Percentiles rank a stretch among this genome's conserved stretches.
Conservation (phyloP, 2,797 vertebrate species). For the Tapera naevia region DNA sequence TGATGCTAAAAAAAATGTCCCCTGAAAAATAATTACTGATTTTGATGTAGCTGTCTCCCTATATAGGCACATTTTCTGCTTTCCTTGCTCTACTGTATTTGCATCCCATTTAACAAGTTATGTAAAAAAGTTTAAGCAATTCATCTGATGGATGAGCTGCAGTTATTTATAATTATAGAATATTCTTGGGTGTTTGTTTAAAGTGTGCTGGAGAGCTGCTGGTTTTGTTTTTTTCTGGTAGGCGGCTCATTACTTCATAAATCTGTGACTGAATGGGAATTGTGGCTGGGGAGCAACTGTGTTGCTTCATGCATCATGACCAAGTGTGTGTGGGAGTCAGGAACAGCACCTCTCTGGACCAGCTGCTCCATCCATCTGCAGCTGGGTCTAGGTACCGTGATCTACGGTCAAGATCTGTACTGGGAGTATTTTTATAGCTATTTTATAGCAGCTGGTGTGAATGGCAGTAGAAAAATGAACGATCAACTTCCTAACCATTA, state of each 20-base stretch:
- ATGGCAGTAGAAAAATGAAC: constrained; percentile 71
- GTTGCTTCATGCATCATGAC: constrained; percentile 66
- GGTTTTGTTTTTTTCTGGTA: constrained; percentile 65
- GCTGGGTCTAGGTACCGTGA: constrained; percentile 74
- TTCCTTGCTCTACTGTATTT: background rate
- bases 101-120: constrained; percentile 17
- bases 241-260: constrained; percentile 76
- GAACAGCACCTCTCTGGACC: constrained; percentile 74
- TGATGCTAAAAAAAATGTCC: background rate
- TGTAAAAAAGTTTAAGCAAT: constrained; percentile 21
- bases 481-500: constrained; percentile 59
- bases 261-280: constrained; percentile 70
- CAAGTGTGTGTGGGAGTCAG: constrained; percentile 64
- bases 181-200: constrained; percentile 61
- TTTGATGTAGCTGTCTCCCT: background rate
- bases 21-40: background rate
- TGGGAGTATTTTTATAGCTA: constrained; percentile 71
- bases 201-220: constrained; percentile 53
- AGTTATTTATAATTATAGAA: constrained; percentile 40
- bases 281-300: constrained; percentile 63
- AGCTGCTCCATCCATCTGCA: constrained; percentile 80
- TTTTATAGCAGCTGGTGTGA: constrained; percentile 76
- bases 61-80: background rate
- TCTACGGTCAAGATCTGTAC: constrained; percentile 71
- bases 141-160: constrained; percentile 11